These are phyloP conservation scores for Drosophila testacea DNA, from an alignment of 2,888 invertebrate genomes.

Conservation along the genomic window DNA sequence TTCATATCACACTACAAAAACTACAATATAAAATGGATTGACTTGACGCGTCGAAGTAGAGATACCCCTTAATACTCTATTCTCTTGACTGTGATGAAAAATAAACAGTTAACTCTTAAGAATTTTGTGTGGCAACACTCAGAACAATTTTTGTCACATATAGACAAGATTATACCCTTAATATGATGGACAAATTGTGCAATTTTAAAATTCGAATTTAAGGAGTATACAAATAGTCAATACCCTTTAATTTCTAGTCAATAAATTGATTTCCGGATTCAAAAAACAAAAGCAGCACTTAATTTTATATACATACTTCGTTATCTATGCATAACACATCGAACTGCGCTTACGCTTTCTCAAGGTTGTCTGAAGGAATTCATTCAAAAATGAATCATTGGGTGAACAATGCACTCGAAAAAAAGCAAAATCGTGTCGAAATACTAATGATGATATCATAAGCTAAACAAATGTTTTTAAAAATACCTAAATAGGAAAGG, in stretches of 20 bases:
- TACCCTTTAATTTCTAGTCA: background rate
- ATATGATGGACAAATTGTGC: background rate
- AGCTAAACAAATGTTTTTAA: slow-evolving; percentile 16
- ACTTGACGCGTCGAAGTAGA: background rate
- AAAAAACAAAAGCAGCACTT: slow-evolving; percentile 30
- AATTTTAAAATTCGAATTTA: background rate
- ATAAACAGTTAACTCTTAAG: background rate
- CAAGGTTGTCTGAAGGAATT: slow-evolving; percentile 18
- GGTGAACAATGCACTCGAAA: background rate
- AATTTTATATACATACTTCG: slow-evolving; percentile 11
- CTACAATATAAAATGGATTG: background rate
- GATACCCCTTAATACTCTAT: slow-evolving; percentile 35
- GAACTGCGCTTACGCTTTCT: slow-evolving; percentile 42
- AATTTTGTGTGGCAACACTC: background rate
- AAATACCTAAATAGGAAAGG: slow-evolving; percentile 1
- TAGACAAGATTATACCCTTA: background rate
- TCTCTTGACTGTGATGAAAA: background rate
- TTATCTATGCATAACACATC: slow-evolving; percentile 25
- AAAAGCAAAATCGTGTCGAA: background rate
- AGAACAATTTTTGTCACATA: background rate
- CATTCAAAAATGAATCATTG: slow-evolving; percentile 20
- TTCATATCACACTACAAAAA: slow-evolving; percentile 23
- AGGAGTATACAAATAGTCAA: background rate
- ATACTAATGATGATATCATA: slow-evolving; percentile 26
- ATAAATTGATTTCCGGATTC: slow-evolving; percentile 44